phyloP scores from a whole-genome alignment of 2,113 vertebrate species.

The Tyto alba region DNA sequence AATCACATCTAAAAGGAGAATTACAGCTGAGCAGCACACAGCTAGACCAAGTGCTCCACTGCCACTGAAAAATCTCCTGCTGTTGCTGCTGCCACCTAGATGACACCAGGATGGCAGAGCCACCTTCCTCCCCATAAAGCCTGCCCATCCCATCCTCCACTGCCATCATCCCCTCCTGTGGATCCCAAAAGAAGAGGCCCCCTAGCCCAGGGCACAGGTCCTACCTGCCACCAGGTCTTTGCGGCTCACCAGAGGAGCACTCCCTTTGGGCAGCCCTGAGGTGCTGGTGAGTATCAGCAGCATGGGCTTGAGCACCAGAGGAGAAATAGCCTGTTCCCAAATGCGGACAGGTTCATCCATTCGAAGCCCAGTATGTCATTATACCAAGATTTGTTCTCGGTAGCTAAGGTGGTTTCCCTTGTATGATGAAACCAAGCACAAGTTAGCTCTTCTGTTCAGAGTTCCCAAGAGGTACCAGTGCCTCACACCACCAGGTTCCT shows the following conservation, averaged over 20 bases:
- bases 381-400: neutral
- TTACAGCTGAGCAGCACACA: neutral
- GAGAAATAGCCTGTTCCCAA: neutral
- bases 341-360: neutral
- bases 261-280: neutral
- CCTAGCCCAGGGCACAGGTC: neutral
- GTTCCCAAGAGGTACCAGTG: neutral
- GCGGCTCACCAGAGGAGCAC: accelerated
- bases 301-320: accelerated
- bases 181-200: neutral
- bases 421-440: neutral
- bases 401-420: neutral
- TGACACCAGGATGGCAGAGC: neutral
- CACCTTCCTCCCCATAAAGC: neutral
- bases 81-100: neutral
- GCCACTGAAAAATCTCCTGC: neutral
- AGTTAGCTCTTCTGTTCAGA: neutral
- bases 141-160: neutral
- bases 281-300: neutral
- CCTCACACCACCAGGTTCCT: neutral
- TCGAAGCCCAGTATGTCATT: neutral
- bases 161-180: neutral
- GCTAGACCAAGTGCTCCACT: neutral
- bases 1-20: neutral
- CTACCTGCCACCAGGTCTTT: neutral